Base-by-base conservation (phyloP, 92 coral and sea anemone species). In the Phymanthus crucifer region DNA sequence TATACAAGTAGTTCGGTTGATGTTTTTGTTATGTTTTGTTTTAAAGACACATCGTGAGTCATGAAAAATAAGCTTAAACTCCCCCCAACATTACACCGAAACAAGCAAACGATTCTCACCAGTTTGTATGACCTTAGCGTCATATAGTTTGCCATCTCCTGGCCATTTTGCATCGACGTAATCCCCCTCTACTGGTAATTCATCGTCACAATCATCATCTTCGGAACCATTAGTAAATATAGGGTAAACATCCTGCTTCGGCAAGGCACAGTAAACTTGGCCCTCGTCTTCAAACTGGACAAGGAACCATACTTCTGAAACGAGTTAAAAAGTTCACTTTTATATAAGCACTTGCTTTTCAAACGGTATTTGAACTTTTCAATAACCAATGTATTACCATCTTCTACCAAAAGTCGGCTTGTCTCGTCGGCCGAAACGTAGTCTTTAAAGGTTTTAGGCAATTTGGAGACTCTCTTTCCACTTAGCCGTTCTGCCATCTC, bases 81-180 rank as follows among this genome's bases (percentile, higher is more conserved):
- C n/a, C n/a, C n/a, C n/a, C n/a, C n/a, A n/a, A n/a, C n/a, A n/a
- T n/a, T 7, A 43, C 7, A 72, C 24, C 50, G 14, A 43, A 43
- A 43, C 14, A 7, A 0, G 50, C 14, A 43, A 43, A 43, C 14
- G 50, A 43, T 45, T 45, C 70, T 65, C n/a, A 65, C 70, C 70
- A 10, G n/a, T 65, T 24, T 24, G 1, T 24, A 65, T 24, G 29
- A 65, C 70, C 34, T 24, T 65, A 1, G 70, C 70, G 3, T 65
- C 70, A 65, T 65, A 65, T 10, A 12, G 34, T 65, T 65, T 65
- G 70, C 70, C 29, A 32, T 65, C 70, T 65, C 29, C 70, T 65
- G 70, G 70, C 70, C 70, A 65, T 8, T 8, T 24, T 12, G 70
- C 70, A 19, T 65, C 70, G 4, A 65, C 70, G 6, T 65, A 65